Percentiles rank a stretch among this genome's conserved stretches.
These are phyloP conservation scores for Oncorhynchus tshawytscha DNA, from an alignment of 2,113 vertebrate genomes.

Conservation along the genomic window DNA sequence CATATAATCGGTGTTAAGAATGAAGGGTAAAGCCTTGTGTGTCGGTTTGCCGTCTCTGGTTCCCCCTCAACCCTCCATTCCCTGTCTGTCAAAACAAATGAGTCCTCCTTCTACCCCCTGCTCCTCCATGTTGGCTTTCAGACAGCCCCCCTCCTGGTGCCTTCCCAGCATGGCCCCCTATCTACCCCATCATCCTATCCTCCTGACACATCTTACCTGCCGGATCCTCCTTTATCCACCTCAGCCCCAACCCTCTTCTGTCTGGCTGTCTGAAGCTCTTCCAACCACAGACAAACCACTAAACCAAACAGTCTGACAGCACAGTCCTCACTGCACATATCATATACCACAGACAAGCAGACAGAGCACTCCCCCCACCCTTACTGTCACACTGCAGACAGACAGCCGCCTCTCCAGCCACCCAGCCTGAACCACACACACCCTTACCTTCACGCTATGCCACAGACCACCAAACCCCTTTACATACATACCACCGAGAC, in stretches of 20 bases:
- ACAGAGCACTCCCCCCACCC: constrained; percentile 26
- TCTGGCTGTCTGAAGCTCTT: constrained; percentile 35
- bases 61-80: constrained; percentile 18
- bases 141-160: constrained; percentile 25
- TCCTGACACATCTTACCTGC: constrained; percentile 56
- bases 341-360: neutral
- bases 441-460: constrained; percentile 28
- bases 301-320: constrained; percentile 30
- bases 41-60: constrained; percentile 31
- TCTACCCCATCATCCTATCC: constrained; percentile 33
- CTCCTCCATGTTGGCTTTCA: constrained; percentile 15
- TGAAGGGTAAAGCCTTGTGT: constrained; percentile 36
- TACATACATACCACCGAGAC: too few relatives aligned
- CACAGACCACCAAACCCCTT: too few relatives aligned
- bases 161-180: constrained; percentile 17
- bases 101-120: constrained; percentile 29
- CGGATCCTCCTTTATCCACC: constrained; percentile 21
- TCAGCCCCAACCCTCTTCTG: constrained; percentile 5
- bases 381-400: constrained; percentile 42
- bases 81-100: constrained; percentile 42
- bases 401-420: constrained; percentile 25
- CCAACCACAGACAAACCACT: constrained; percentile 20
- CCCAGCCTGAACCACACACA: constrained; percentile 7
- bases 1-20: too few relatives aligned
- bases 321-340: neutral